Conservation (phyloP, 2,113 vertebrate genomes). For the Podarcis cretensis region DNA sequence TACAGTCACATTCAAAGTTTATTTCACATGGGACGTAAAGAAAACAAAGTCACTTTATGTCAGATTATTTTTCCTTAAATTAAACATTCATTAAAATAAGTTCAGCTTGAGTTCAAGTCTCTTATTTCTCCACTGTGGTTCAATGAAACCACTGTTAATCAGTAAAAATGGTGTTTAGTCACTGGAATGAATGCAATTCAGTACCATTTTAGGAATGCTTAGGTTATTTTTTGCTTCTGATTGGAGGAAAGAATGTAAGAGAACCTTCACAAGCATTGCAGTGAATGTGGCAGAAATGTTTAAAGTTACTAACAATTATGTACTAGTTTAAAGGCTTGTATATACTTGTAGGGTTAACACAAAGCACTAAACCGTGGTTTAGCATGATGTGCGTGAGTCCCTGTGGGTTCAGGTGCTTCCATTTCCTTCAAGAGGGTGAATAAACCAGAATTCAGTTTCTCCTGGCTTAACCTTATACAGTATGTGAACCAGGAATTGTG, state of each 20-base stretch:
- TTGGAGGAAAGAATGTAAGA: constrained; percentile 21
- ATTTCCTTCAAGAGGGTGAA: neutral
- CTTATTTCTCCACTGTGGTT: constrained; percentile 39
- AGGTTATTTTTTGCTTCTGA: constrained; percentile 13
- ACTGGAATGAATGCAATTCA: constrained; percentile 35
- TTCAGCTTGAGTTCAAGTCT: constrained; percentile 68
- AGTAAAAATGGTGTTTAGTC: constrained; percentile 38
- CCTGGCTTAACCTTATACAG: neutral
- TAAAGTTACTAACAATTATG: neutral
- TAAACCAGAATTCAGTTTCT: neutral
- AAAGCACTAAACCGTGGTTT: too few relatives aligned
- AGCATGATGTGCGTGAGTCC: too few relatives aligned
- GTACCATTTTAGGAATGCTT: neutral
- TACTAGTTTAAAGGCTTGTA: neutral
- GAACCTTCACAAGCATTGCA: neutral
- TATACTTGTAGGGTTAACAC: neutral
- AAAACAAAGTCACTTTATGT: constrained; percentile 65
- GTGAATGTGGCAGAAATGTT: neutral
- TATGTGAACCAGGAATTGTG: neutral
- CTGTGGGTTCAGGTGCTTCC: too few relatives aligned
- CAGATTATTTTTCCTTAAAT: constrained; percentile 44
- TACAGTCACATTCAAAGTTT: constrained; percentile 65
- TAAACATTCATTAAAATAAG: constrained; percentile 63
- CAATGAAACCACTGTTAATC: constrained; percentile 56
- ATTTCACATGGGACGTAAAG: constrained; percentile 70